Percentiles rank a stretch among this genome's conserved stretches.
These are phyloP conservation scores for Myxocyprinus asiaticus DNA, from an alignment of 2,113 vertebrate genomes.

Conservation along the genomic window DNA sequence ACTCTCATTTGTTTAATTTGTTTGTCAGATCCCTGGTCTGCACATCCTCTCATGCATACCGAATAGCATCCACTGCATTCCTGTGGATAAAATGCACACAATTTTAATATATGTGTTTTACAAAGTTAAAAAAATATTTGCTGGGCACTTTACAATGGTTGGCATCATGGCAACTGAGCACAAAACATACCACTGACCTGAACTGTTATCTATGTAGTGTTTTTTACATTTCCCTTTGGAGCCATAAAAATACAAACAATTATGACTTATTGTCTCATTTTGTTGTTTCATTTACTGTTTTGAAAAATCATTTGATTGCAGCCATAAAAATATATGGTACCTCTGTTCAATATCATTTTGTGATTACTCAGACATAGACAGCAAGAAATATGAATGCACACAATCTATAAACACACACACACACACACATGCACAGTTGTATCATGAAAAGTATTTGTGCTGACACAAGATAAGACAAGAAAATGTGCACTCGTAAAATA, in stretches of 20 bases:
- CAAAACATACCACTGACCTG: no score
- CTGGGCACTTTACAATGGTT: no score
- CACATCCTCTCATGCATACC: conserved; percentile 27
- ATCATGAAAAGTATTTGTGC: conserved; percentile 7
- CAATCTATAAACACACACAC: no score
- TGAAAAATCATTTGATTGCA: background rate
- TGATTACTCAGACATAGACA: no score
- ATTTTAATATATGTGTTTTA: background rate
- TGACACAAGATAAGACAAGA: conserved; percentile 29
- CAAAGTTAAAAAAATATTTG: no score
- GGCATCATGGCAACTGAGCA: no score
- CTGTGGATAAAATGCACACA: background rate
- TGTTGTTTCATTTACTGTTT: background rate
- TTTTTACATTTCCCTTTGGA: no score
- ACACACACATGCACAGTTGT: background rate
- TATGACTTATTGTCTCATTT: background rate
- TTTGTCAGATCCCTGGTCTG: conserved; percentile 36
- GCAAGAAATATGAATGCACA: no score
- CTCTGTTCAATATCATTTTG: no score
- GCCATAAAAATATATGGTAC: background rate
- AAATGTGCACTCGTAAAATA: conserved; percentile 20
- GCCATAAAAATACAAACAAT: background rate
- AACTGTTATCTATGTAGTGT: no score
- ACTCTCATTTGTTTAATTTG: conserved; percentile 53
- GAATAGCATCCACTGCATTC: conserved; percentile 5